Conservation (phyloP, 2,113 vertebrate genomes). For the Dipodomys spectabilis region DNA sequence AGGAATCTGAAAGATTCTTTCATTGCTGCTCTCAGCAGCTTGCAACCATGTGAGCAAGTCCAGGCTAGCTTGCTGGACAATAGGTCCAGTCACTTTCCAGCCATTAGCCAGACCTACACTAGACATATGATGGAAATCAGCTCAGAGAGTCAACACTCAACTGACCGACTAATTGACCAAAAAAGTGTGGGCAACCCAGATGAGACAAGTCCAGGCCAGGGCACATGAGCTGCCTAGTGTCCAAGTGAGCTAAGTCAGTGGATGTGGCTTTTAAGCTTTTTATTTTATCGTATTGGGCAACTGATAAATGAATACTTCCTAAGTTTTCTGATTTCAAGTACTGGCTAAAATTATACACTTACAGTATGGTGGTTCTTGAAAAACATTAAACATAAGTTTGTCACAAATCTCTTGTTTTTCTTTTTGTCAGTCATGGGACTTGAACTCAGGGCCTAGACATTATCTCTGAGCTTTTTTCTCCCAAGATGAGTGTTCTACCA, state of each 20-base stretch:
- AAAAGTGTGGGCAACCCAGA: not conserved
- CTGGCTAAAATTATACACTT: not conserved
- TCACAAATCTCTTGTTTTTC: no score
- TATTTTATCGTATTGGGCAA: not conserved
- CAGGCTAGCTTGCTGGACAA: not conserved
- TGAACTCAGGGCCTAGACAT: no score
- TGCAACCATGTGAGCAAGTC: not conserved
- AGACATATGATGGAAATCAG: not conserved
- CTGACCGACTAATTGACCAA: not conserved
- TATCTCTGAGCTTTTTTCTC: no score
- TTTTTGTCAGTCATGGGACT: no score
- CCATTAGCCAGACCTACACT: not conserved
- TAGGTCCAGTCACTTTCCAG: not conserved
- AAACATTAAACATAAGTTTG: not conserved
- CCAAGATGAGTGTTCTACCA: no score
- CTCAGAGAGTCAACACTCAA: not conserved
- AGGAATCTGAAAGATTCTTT: not conserved
- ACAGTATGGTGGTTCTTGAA: not conserved
- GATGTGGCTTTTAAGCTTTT: not conserved
- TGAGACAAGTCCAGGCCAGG: not conserved
- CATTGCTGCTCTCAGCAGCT: not conserved
- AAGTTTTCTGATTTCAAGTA: not conserved
- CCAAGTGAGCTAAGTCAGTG: not conserved
- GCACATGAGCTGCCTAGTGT: not conserved
- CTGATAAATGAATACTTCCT: not conserved